Percentiles rank a stretch among this genome's conserved stretches.
Conservation (phyloP, 1,140 invertebrate species). For the Leptonema lineaticorne region DNA sequence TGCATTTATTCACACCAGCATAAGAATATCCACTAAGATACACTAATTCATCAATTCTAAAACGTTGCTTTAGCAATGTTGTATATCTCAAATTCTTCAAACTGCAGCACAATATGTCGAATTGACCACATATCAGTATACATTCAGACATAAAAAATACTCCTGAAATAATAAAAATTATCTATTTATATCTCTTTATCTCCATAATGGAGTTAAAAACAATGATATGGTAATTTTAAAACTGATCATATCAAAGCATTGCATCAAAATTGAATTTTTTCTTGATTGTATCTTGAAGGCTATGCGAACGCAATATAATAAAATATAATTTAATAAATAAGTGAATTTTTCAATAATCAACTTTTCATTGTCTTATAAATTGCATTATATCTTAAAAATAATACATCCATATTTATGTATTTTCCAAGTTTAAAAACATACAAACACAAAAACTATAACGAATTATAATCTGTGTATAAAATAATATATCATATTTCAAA, state of each 20-base stretch:
- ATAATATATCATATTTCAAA: too few species aligned
- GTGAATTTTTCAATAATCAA: background rate
- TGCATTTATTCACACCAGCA: slow-evolving; percentile 26
- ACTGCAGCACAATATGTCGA: slow-evolving; percentile 41
- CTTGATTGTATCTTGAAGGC: too few species aligned
- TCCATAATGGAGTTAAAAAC: background rate
- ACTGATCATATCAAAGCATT: background rate
- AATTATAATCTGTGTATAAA: too few species aligned
- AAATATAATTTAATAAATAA: too few species aligned
- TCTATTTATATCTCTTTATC: background rate
- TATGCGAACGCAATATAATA: too few species aligned
- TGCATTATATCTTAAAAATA: background rate
- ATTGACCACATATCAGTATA: slow-evolving; percentile 39
- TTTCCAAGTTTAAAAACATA: too few species aligned
- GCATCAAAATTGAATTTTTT: too few species aligned
- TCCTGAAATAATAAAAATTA: slow-evolving; percentile 25
- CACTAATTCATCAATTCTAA: slow-evolving; percentile 17
- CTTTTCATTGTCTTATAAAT: slow-evolving; percentile 2
- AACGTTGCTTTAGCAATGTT: slow-evolving; percentile 24
- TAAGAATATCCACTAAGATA: slow-evolving; percentile 9
- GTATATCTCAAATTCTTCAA: slow-evolving; percentile 37
- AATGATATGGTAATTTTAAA: background rate
- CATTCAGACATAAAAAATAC: slow-evolving; percentile 35
- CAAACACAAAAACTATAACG: too few species aligned
- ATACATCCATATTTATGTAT: background rate